phyloP scores from a whole-genome alignment of 2,888 invertebrate genomes.

The Platycheirus rosarum region DNA sequence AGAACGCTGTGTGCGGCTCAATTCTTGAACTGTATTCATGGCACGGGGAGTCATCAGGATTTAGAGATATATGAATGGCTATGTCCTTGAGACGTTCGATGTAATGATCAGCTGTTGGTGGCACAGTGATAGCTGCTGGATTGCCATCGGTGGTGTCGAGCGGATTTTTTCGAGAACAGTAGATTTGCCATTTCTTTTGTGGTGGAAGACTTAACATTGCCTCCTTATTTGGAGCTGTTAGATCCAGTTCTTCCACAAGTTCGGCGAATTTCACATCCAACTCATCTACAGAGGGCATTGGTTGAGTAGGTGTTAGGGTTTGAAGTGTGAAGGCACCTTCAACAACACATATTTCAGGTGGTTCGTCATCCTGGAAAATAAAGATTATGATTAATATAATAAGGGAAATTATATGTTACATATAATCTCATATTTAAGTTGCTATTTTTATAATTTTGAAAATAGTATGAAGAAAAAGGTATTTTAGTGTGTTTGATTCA shows the following conservation, averaged over 20 bases:
- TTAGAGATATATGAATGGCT: conserved; percentile 84
- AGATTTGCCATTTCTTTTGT: conserved; percentile 99
- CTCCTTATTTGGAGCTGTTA: conserved; percentile 96
- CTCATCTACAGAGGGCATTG: conserved; percentile 96
- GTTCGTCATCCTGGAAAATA: conserved; percentile 91
- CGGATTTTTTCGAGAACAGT: conserved; percentile 92
- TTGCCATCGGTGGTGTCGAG: conserved; percentile 84
- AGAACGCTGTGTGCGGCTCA: conserved; percentile 81
- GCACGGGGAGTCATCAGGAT: conserved; percentile 82
- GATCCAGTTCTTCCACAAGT: conserved; percentile 96
- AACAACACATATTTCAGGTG: conserved; percentile 97
- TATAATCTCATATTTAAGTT: no score
- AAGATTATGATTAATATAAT: neutral
- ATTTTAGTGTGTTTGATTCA: no score
- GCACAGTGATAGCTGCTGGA: conserved; percentile 86
- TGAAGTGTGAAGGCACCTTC: conserved; percentile 94
- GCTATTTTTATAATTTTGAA: no score
- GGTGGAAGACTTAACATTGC: conserved; percentile 96
- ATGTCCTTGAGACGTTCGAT: conserved; percentile 93
- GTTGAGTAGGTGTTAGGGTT: conserved; percentile 94
- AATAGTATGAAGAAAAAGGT: no score
- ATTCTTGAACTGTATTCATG: conserved; percentile 81
- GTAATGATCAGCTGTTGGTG: conserved; percentile 94
- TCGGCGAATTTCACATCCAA: conserved; percentile 97
- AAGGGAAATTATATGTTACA: no score